A percentile compares a stretch with the other conserved stretches of the same genome.
phyloP scores from a whole-genome alignment of 1,140 invertebrate genomes.

The Potamilus streckersoni region DNA sequence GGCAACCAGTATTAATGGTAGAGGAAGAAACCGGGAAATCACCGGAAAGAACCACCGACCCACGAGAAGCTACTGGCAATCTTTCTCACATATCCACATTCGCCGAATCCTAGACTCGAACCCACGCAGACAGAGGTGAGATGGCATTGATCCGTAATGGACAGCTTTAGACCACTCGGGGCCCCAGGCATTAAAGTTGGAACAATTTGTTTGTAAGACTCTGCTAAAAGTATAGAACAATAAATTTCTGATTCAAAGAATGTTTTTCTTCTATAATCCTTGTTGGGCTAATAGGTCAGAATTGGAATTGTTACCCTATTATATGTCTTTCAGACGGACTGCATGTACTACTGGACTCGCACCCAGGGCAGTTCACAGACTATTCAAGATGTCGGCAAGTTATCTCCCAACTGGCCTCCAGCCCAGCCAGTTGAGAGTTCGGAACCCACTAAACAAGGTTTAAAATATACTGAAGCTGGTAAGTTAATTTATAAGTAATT shows the following conservation, averaged over 20 bases:
- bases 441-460: constrained; percentile 57
- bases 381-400: constrained; percentile 70
- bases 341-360: constrained; percentile 90
- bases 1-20: too few relatives aligned
- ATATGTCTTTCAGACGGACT: constrained; percentile 77
- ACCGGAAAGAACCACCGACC: too few relatives aligned
- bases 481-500: background rate
- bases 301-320: background rate
- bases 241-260: background rate
- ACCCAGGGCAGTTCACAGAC: constrained; percentile 76
- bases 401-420: constrained; percentile 72
- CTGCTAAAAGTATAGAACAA: background rate
- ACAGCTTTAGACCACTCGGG: too few relatives aligned
- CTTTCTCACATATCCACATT: too few relatives aligned
- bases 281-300: too few relatives aligned
- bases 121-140: too few relatives aligned
- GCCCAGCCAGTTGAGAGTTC: constrained; percentile 48
- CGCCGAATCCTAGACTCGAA: too few relatives aligned
- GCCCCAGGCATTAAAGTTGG: background rate
- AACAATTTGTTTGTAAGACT: background rate
- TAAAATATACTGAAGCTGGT: constrained; percentile 71
- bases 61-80: too few relatives aligned
- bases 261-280: background rate
- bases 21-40: too few relatives aligned
- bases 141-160: too few relatives aligned